phyloP scores from a whole-genome alignment of 2,888 invertebrate species.

The Spilarctia lutea region DNA sequence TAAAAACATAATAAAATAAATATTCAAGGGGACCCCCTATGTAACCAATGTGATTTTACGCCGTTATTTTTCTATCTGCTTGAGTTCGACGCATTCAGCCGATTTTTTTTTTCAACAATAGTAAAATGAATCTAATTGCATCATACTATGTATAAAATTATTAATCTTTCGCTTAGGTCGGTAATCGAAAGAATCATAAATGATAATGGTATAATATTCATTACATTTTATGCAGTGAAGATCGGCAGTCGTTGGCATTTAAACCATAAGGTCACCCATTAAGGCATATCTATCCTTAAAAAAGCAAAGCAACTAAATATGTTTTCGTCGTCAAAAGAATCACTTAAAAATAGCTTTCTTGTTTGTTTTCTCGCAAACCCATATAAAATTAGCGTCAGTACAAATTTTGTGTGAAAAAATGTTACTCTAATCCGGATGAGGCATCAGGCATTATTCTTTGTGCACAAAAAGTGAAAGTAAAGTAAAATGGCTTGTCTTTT shows the following conservation, averaged over 20 bases:
- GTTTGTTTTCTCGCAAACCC: background rate
- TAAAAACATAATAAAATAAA: too few species aligned
- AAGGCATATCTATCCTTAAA: background rate
- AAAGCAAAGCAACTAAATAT: background rate
- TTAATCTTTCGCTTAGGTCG: too few species aligned
- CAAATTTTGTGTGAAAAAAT: background rate
- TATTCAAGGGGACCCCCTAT: too few species aligned
- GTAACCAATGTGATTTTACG: too few species aligned
- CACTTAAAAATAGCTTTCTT: too few species aligned
- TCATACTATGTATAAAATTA: too few species aligned
- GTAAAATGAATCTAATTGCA: too few species aligned
- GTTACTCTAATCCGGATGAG: conserved; percentile 7
- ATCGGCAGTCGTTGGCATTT: background rate
- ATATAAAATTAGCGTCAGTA: background rate
- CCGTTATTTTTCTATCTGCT: too few species aligned
- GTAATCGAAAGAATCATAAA: too few species aligned
- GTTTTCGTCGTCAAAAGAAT: background rate
- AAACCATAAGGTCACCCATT: background rate
- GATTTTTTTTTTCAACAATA: too few species aligned
- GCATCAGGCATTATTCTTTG: conserved; percentile 9
- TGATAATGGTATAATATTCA: too few species aligned
- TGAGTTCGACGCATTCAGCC: too few species aligned
- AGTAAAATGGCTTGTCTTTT: conserved; percentile 30
- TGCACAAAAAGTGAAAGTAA: background rate
- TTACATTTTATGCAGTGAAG: background rate